Evolutionary conservation across 2,888 invertebrate genomes (phyloP), one percentile per base, ranked within the genome.

Genomic region (Apamea epomidion): DNA sequence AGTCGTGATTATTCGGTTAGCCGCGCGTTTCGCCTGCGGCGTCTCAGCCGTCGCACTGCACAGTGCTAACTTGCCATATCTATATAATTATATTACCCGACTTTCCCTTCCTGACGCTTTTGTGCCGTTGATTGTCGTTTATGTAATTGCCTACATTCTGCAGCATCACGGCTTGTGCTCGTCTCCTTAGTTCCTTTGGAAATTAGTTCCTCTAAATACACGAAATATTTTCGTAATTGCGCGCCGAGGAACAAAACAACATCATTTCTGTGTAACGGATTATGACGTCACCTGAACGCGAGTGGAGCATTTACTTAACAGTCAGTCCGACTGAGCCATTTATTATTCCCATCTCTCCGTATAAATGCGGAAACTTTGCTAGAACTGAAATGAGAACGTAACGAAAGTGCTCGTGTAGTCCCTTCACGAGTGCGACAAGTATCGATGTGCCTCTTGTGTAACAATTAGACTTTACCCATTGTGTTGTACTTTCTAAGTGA

Each of bases 41-140:
- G 89, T 87, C 83, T 83, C 84, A 91, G 78, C 88, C 92, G 92
- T 90, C 91, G 89, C 90, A 89, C 85, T 89, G 86, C 86, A 74
- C 89, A 89, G 88, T 89, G 92, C 90, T 93, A 94, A 94, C 93
- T 92, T 92, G 93, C 92, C 93, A 94, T 94, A 94, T 95, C 94
- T 92, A 92, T 94, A 93, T 96, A 96, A 97, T 96, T 95, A 93
- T 94, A 93, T 95, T 95, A 94, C 91, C 87, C 91, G 93, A 94
- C 94, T 95, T 96, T 95, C 95, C 94, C 94, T 94, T 92, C 88
- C 92, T 92, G 91, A 93, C 94, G 92, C 94, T 95, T 95, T 92
- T 94, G 94, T 94, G 92, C 89, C 93, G 93, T 94, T 95, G 95
- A 96, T 95, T 95, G 95, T 95, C 96, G 92, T 95, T 96, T 95